Conservation (phyloP, 2,113 vertebrate species). For the Eclectus roratus region DNA sequence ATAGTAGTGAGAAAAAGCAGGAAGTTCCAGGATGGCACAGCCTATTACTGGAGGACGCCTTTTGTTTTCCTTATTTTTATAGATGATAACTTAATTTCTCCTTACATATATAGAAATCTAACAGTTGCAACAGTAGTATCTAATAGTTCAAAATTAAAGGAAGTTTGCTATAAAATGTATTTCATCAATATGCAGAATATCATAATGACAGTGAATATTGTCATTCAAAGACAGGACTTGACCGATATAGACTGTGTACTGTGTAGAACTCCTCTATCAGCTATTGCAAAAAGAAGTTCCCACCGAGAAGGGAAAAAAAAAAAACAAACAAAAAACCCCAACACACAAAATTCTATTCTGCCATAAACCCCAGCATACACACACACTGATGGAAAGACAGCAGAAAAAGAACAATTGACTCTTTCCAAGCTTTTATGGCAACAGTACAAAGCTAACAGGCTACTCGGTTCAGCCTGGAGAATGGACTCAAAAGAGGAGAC, state of each 20-base stretch:
- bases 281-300: background rate
- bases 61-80: background rate
- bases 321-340: background rate
- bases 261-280: background rate
- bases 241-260: background rate
- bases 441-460: background rate
- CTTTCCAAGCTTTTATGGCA: background rate
- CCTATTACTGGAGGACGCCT: background rate
- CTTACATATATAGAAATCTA: background rate
- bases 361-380: background rate
- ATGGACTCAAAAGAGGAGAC: background rate
- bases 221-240: background rate
- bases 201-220: background rate
- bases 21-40: background rate
- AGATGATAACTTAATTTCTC: background rate
- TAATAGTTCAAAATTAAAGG: background rate
- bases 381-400: background rate
- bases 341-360: background rate
- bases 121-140: background rate
- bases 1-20: background rate
- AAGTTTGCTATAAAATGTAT: background rate
- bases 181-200: background rate
- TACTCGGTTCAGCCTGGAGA: background rate
- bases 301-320: background rate
- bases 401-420: background rate